Conservation (phyloP, 2,797 vertebrate genomes). For the Alcedo atthis region DNA sequence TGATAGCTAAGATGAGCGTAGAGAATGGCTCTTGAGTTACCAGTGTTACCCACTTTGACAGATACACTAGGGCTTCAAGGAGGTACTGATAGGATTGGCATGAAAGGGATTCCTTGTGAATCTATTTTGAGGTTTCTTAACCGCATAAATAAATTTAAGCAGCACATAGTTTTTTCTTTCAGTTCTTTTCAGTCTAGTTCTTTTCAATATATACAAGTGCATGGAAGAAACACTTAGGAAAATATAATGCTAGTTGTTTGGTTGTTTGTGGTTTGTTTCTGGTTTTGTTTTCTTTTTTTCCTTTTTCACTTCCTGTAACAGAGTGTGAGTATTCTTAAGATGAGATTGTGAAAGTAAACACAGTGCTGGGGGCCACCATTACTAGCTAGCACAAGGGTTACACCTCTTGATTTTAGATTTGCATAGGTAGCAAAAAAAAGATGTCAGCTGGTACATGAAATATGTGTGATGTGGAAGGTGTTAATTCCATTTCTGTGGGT, state of each 20-base stretch:
- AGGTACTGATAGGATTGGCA: not conserved
- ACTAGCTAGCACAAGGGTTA: not conserved
- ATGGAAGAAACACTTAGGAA: not conserved
- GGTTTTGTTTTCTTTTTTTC: not conserved
- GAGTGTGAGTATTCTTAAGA: not conserved
- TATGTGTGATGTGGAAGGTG: not conserved
- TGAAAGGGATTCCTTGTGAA: not conserved
- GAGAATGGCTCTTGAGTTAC: not conserved
- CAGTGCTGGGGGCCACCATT: not conserved
- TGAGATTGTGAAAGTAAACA: not conserved
- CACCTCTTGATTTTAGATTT: not conserved
- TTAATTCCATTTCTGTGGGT: not conserved
- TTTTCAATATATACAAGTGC: not conserved
- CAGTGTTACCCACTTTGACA: not conserved
- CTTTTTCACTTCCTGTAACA: not conserved
- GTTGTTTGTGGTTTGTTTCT: not conserved
- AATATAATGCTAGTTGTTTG: not conserved
- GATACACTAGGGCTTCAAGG: not conserved
- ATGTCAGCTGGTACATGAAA: not conserved
- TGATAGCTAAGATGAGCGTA: accelerated
- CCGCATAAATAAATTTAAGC: not conserved
- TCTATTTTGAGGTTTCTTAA: not conserved
- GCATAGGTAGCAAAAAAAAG: not conserved
- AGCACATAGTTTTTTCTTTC: not conserved
- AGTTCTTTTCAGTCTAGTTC: not conserved